A percentile compares a stretch with the other conserved stretches of the same genome.
These are phyloP conservation scores for Enteromius unitaeniatus DNA, from an alignment of 2,797 vertebrate species.

Conservation along the genomic window DNA sequence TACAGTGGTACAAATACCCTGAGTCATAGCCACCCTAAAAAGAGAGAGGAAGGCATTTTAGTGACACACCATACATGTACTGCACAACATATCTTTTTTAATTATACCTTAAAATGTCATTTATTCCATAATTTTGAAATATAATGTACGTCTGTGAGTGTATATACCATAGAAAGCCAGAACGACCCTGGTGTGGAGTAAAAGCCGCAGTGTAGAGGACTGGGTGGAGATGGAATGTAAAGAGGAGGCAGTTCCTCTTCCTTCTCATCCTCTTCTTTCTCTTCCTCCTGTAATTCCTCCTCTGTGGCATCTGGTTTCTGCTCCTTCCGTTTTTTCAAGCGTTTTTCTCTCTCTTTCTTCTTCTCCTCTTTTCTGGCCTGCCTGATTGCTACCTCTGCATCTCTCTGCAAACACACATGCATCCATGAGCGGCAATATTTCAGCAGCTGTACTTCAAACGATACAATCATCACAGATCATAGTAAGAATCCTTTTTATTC, in stretches of 20 bases:
- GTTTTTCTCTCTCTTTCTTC: slow-evolving; percentile 68
- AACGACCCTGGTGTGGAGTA: slow-evolving; percentile 88
- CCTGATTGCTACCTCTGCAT: slow-evolving; percentile 78
- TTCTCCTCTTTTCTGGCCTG: slow-evolving; percentile 74
- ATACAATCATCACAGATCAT: background rate
- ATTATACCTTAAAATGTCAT: background rate
- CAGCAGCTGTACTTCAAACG: background rate
- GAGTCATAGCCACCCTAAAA: slow-evolving; percentile 88
- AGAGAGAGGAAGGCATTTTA: background rate
- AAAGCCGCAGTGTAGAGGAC: slow-evolving; percentile 89
- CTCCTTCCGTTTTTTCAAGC: slow-evolving; percentile 70
- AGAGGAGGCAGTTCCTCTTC: slow-evolving; percentile 82
- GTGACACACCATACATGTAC: background rate
- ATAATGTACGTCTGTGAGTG: slow-evolving; percentile 28
- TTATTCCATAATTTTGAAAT: background rate
- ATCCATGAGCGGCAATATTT: background rate
- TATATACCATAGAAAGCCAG: slow-evolving; percentile 91
- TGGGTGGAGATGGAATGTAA: slow-evolving; percentile 81
- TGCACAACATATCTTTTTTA: background rate
- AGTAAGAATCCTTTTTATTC: background rate
- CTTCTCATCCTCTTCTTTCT: slow-evolving; percentile 61
- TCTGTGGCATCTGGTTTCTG: slow-evolving; percentile 57
- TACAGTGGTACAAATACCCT: slow-evolving; percentile 92
- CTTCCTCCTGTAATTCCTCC: slow-evolving; percentile 66
- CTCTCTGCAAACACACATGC: slow-evolving; percentile 74